A percentile compares a stretch with the other conserved stretches of the same genome.
These are phyloP conservation scores for Meiosimyza decipiens DNA, from an alignment of 2,888 invertebrate species.

Conservation along the genomic window DNA sequence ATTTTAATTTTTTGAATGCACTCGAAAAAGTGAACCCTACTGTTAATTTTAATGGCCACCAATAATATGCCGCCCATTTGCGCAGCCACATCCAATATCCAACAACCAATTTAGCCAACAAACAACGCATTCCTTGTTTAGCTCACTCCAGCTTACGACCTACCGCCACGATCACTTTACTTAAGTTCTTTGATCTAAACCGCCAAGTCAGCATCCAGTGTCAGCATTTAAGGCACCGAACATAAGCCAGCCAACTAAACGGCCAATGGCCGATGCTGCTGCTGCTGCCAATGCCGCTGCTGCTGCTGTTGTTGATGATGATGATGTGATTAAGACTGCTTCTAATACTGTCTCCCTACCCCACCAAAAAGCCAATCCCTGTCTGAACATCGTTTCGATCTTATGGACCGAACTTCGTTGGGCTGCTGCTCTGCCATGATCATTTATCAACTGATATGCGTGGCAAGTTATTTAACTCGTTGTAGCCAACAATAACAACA, in stretches of 20 bases:
- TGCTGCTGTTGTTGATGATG: conserved; percentile 6
- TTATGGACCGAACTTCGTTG: neutral
- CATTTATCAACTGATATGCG: conserved; percentile 33
- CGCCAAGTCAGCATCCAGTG: conserved; percentile 36
- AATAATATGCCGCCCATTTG: too few relatives aligned
- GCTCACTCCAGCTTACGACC: conserved; percentile 13
- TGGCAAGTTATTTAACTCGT: conserved; percentile 27
- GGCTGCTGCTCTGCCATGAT: conserved; percentile 12
- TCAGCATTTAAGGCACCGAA: neutral
- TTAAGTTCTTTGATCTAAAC: conserved; percentile 47
- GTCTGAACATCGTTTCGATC: neutral
- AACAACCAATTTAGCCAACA: conserved; percentile 6
- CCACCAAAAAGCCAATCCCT: neutral
- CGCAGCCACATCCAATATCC: neutral
- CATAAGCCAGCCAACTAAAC: neutral
- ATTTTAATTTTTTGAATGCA: too few relatives aligned
- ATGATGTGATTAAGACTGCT: conserved; percentile 33
- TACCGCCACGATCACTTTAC: conserved; percentile 36
- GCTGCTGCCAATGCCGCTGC: conserved; percentile 3
- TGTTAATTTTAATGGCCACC: too few relatives aligned
- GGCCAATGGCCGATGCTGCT: conserved; percentile 27
- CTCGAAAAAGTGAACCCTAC: too few relatives aligned
- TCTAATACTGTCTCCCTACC: too few relatives aligned
- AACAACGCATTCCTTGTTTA: neutral
- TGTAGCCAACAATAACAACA: neutral